Base-by-base conservation (phyloP, 64 coral and sea anemone species). In the Porites lutea region DNA sequence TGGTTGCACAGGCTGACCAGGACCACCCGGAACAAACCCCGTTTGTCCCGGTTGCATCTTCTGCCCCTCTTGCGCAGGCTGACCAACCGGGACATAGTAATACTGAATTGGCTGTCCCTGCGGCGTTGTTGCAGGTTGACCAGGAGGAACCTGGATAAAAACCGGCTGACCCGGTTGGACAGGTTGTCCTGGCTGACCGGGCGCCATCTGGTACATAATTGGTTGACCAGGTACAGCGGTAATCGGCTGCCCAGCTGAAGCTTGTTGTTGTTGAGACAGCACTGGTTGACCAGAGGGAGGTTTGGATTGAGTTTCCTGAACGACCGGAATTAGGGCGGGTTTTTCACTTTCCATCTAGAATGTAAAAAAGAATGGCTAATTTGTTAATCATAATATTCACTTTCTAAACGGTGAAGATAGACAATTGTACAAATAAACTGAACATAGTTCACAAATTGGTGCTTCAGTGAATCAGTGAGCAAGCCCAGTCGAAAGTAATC, bases 21-120 rank as follows among this genome's bases (percentile, higher is more conserved):
- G 73, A 19, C 48, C 72, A 19, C 62, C 62, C 44, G 47, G 72
- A 74, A 74, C 44, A 48, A 48, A 74, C 20, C 23, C 69, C 2
- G 69, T 20, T 44, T 20, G 69, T 37, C n/a, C 69, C 0, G 27
- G 8, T 71, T 71, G 69, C 43, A 20, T 23, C 6, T 20, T 4
- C n/a, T 72, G 69, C 69, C 9, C 69, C 48, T 47, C 62, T 21
- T 20, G 63, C 19, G 21, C 63, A 16, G 81, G 61, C 20, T 69
- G 81, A 12, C 47, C 45, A 43, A 59, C 14, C 4, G 61, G 61
- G 63, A 51, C 63, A 52, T 84, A 84, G 13, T 68, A 84, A 84
- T 68, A 84, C 81, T 84, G 81, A 84, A 84, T 84, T 20, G 81
- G 81, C 10, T 69, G 81, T 3, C 81, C 81, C 13, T 69, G 62